Base-by-base conservation (phyloP, 2,888 invertebrate species). In the Lamproptera curius region DNA sequence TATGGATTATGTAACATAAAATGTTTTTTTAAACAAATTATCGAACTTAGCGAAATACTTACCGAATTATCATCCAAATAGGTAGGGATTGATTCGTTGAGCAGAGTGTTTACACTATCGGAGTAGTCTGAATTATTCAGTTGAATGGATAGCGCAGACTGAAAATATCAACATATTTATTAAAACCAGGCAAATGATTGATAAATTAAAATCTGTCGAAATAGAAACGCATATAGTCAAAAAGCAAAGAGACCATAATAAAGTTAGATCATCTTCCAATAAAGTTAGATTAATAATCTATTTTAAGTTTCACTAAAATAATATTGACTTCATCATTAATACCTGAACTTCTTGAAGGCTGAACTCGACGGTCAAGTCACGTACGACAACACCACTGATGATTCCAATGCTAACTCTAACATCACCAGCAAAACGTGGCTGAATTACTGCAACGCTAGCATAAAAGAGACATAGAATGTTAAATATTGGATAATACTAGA, bases 321-420 rank as follows among this genome's bases (percentile, higher is more conserved):
- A 14, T 23, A 13, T 20, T 28, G 56, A 54, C n/a, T n/a, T n/a
- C n/a, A n/a, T n/a, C n/a, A n/a, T n/a, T n/a, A n/a, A 61, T 61
- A 83, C 82, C 40, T 63, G 17, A 49, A 83, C 59, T 1, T 41
- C 52, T 5, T 62, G 65, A 6, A 82, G 36, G 2, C 46, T 57
- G 50, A 79, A 67, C 36, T 63, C 46, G 0, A 74, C n/a, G 0
- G 5, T 36, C 1, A 80, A 14, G 5, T 55, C 56, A n/a, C 67
- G 58, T 28, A 83, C 44, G 11, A 61, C 57, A 43, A 77, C 62
- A 0, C 81, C 82, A 2, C 61, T 51, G 52, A 76, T 52, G 28
- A 57, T 45, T 4, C 58, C 52, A 13, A 57, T 3, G 1, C 70
- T 73, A 0, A 74, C 44, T 1, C 61, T 59, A 0, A 66, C 58